Percentiles rank a stretch among this genome's conserved stretches.
Evolutionary conservation across 2,113 vertebrate species (phyloP).

Genomic region (Oreamnos americanus): DNA sequence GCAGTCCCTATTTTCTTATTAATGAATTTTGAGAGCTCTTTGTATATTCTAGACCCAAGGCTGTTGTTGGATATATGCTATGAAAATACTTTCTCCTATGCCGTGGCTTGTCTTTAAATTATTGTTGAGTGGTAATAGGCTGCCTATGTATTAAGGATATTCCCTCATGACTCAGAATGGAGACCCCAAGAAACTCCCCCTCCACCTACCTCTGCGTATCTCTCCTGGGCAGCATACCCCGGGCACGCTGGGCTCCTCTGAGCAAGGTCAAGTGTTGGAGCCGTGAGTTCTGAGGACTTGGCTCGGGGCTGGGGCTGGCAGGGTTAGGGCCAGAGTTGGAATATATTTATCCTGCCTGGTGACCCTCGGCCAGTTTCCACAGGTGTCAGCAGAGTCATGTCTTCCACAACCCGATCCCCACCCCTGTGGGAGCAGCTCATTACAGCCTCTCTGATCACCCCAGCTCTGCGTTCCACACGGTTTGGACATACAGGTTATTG

Average conservation of each 20-base stretch:
- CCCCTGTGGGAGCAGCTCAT: not conserved
- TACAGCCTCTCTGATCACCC: not conserved
- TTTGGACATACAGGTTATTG: not conserved
- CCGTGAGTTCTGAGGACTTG: not conserved
- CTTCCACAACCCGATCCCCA: not conserved
- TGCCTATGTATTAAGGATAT: not conserved
- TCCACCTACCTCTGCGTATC: not conserved
- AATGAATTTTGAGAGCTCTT: not conserved
- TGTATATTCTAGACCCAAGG: not conserved
- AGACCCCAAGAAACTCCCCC: not conserved
- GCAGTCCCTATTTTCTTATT: not conserved
- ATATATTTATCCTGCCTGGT: not conserved
- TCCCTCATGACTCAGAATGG: not conserved
- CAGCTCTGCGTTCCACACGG: not conserved
- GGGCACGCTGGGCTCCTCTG: not conserved
- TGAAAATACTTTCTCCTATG: not conserved
- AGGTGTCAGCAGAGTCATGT: not conserved
- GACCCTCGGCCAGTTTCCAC: not conserved
- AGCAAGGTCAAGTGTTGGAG: not conserved
- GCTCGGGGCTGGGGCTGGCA: not conserved
- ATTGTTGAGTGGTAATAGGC: not conserved
- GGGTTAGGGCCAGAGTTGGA: not conserved
- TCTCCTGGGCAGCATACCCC: not conserved
- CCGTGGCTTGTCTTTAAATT: not conserved
- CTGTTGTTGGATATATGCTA: not conserved